A percentile compares a stretch with the other conserved stretches of the same genome.
Conservation (phyloP, 2,113 vertebrate genomes). For the Vulpes lagopus region DNA sequence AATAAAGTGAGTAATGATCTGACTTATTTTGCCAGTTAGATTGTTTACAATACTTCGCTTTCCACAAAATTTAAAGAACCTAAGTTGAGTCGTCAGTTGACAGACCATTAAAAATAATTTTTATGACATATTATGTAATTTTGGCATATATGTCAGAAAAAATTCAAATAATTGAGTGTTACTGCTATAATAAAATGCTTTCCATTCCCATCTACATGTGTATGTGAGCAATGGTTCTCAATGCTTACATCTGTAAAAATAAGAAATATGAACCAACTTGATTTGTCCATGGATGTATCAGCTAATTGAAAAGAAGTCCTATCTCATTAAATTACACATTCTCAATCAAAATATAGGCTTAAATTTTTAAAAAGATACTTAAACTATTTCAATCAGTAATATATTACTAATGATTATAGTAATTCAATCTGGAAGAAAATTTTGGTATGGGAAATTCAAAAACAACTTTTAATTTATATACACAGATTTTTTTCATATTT, state of each 20-base stretch:
- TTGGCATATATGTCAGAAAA: conserved; percentile 68
- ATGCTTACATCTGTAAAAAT: not conserved
- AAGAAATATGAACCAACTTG: not conserved
- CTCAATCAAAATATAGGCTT: conserved; percentile 6
- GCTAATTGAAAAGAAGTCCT: not conserved
- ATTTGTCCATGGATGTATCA: not conserved
- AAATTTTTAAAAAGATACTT: conserved; percentile 23
- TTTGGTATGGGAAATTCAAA: not conserved
- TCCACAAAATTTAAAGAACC: conserved; percentile 52
- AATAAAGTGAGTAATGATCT: conserved; percentile 40
- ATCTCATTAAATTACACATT: conserved; percentile 17
- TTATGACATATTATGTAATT: conserved; percentile 64
- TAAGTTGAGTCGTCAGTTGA: conserved; percentile 61
- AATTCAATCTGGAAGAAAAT: conserved; percentile 30
- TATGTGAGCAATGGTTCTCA: conserved; percentile 35
- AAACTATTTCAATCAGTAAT: not conserved
- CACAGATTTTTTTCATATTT: conserved; percentile 1
- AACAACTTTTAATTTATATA: conserved; percentile 1
- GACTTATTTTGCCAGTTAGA: conserved; percentile 57
- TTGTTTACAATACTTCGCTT: conserved; percentile 40
- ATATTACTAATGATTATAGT: not conserved
- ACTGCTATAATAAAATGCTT: conserved; percentile 61
- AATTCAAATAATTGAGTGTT: conserved; percentile 72
- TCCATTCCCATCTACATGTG: conserved; percentile 18
- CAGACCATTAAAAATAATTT: conserved; percentile 73